These are phyloP conservation scores for Cephus sareptanus DNA, from an alignment of 2,888 invertebrate genomes.

Conservation along the genomic window DNA sequence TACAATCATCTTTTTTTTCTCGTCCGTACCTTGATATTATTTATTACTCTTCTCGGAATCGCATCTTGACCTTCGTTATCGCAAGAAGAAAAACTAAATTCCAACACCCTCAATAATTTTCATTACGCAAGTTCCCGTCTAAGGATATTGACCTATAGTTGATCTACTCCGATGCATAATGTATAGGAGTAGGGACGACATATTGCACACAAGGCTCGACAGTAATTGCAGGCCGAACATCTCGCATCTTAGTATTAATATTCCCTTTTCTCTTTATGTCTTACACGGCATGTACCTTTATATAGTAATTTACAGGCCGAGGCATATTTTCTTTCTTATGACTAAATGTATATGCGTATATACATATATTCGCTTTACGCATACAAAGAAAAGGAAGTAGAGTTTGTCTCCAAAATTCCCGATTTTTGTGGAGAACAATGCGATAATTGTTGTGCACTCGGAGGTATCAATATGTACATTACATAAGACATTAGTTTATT, in stretches of 20 bases:
- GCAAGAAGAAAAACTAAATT: slow-evolving; percentile 21
- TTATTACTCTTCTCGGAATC: background rate
- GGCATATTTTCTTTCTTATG: slow-evolving; percentile 8
- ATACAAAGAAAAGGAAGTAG: slow-evolving; percentile 2
- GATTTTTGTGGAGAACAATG: background rate
- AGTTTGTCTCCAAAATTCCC: background rate
- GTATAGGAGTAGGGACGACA: slow-evolving; percentile 26
- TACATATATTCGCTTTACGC: slow-evolving; percentile 5
- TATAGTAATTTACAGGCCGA: background rate
- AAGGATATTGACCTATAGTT: slow-evolving; percentile 26
- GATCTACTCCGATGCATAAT: background rate
- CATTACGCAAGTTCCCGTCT: slow-evolving; percentile 19
- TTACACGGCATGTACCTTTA: slow-evolving; percentile 7
- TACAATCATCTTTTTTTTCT: background rate
- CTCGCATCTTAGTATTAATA: slow-evolving; percentile 12
- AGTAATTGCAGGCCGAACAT: slow-evolving; percentile 29
- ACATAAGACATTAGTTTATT: background rate
- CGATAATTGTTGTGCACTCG: background rate
- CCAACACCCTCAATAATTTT: background rate
- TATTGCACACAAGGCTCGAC: slow-evolving; percentile 57
- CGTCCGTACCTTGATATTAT: background rate
- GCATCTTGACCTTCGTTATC: background rate
- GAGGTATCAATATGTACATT: slow-evolving; percentile 4
- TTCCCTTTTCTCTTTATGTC: slow-evolving; percentile 9
- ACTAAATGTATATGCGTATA: slow-evolving; percentile 7